Base-by-base conservation (phyloP, 2,888 invertebrate genomes). In the Nomada hirtipes region DNA sequence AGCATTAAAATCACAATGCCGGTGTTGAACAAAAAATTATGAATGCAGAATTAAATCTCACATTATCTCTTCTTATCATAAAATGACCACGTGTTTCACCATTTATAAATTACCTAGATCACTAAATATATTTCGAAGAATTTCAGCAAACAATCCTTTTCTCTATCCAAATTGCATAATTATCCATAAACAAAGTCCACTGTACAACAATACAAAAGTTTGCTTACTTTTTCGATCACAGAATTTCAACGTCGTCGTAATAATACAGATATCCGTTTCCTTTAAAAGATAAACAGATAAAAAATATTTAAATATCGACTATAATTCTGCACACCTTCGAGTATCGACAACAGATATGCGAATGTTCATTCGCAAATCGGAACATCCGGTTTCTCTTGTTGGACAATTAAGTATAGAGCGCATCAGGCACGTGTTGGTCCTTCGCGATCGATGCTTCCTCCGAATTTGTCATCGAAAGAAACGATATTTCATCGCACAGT, bases 381-480 rank as follows among this genome's bases (percentile, higher is more conserved):
- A 50, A 61, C 11, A 13, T 36, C 15, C 13, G 29, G 26, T 29
- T 50, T 65, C 13, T n/a, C 18, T 23, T 76, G 52, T 76, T 59
- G 15, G 64, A 80, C 29, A 80, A 57, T 84, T 64, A 52, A 73
- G 57, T 60, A 68, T 69, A 67, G 50, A 68, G 60, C 67, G 73
- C 70, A 75, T 76, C 74, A 83, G 79, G 78, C 74, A 84, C 81
- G 68, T 75, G 76, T 86, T 76, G 82, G 79, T 84, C 76, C 82
- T 76, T 86, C 60, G 63, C 79, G 57, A 72, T 74, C 64, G 63
- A 71, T 47, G 15, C 68, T 68, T 55, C 15, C 26, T 67, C 36
- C 36, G 26, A 9, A 11, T 13, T 42, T 63, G 15, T n/a, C 29
- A 47, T 26, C 36, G 2, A 65, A 65, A 36, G 20, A 36, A 79